Evolutionary conservation across 1,140 invertebrate genomes (phyloP).

Genomic region (Camponotus pennsylvanicus): DNA sequence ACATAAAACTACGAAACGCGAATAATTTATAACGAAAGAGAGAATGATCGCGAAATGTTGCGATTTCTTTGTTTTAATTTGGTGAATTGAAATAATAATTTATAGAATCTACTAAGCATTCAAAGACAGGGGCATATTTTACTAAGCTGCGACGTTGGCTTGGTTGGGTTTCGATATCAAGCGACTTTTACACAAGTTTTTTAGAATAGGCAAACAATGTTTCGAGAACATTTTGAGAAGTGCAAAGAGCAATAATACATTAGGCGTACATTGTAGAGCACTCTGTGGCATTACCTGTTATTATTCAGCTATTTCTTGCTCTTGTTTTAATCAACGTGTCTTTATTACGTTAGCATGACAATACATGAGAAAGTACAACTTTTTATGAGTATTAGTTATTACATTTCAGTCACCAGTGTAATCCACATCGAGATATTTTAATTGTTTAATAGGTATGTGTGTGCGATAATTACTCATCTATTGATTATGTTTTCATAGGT

Average conservation of each 20-base stretch:
- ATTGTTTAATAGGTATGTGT: conserved; percentile 12
- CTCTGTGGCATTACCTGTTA: conserved; percentile 80
- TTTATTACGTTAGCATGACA: conserved; percentile 53
- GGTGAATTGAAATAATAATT: conserved; percentile 38
- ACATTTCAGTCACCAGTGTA: conserved; percentile 26
- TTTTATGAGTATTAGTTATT: conserved; percentile 52
- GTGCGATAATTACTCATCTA: conserved; percentile 5
- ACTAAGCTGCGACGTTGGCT: conserved; percentile 56
- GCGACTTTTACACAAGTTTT: conserved; percentile 76
- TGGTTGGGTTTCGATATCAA: conserved; percentile 75
- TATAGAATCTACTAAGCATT: conserved; percentile 25
- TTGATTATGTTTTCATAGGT: conserved; percentile 38
- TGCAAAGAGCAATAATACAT: conserved; percentile 79
- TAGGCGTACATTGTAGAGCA: conserved; percentile 75
- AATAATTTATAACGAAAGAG: conserved; percentile 41
- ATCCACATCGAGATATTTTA: conserved; percentile 40
- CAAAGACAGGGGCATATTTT: conserved; percentile 32
- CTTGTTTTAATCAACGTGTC: conserved; percentile 48
- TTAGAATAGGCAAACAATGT: conserved; percentile 69
- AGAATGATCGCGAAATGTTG: conserved; percentile 37
- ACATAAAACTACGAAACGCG: conserved; percentile 43
- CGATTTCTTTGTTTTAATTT: conserved; percentile 42
- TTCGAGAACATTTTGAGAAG: conserved; percentile 71
- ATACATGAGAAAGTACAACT: conserved; percentile 44
- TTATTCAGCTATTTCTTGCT: conserved; percentile 47